Evolutionary conservation across 2,888 invertebrate genomes (phyloP).

Genomic region (Neocrepidodera transversa): DNA sequence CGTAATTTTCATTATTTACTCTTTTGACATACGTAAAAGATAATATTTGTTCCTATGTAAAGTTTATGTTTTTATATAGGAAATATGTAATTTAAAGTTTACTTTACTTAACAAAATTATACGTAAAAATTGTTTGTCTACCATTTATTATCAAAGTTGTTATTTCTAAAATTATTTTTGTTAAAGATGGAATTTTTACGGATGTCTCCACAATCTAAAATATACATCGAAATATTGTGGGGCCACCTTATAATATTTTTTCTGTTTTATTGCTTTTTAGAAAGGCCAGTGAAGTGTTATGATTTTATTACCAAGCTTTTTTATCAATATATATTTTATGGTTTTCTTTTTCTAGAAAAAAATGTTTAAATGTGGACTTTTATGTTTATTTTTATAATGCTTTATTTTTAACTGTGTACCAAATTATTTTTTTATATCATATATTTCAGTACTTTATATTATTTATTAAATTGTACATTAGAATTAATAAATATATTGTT

Average conservation of each 20-base stretch:
- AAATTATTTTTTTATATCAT: not conserved
- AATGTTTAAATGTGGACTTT: not conserved
- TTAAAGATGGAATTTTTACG: too few relatives aligned
- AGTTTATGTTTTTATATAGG: too few relatives aligned
- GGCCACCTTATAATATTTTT: not conserved
- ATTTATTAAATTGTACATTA: not conserved
- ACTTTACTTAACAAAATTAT: too few relatives aligned
- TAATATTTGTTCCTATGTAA: too few relatives aligned
- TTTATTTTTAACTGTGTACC: not conserved
- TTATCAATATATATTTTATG: not conserved
- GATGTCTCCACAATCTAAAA: too few relatives aligned
- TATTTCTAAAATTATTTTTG: too few relatives aligned
- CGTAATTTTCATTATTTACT: too few relatives aligned
- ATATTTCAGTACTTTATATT: not conserved
- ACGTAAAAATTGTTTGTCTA: too few relatives aligned
- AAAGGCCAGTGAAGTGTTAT: not conserved
- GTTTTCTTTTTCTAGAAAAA: not conserved
- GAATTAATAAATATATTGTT: not conserved
- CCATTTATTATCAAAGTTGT: not conserved
- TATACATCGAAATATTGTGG: not conserved
- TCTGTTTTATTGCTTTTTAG: constrained; percentile 1
- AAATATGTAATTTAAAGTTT: too few relatives aligned
- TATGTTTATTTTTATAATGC: not conserved
- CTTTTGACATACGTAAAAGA: too few relatives aligned
- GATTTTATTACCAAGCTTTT: constrained; percentile 6